Conservation (phyloP, 2,888 invertebrate species). For the Drosophila buzzatii region DNA sequence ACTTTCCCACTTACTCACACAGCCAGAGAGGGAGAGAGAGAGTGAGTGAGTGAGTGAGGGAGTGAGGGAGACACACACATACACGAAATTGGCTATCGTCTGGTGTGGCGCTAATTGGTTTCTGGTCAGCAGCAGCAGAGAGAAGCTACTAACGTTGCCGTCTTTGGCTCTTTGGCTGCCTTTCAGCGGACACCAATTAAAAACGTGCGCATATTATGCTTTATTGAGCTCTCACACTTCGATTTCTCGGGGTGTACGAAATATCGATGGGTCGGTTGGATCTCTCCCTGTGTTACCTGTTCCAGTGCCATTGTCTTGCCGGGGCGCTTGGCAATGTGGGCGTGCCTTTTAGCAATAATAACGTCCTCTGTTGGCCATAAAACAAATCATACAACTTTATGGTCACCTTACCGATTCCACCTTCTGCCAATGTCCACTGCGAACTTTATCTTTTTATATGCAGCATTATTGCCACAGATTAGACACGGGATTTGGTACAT, state of each 20-base stretch:
- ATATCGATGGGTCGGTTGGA: slow-evolving; percentile 1
- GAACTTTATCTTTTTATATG: slow-evolving; percentile 82
- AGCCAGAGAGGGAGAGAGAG: slow-evolving; percentile 1
- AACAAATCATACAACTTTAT: slow-evolving; percentile 83
- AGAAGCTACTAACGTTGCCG: slow-evolving; percentile 31
- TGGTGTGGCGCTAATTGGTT: slow-evolving; percentile 78
- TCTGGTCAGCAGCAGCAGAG: slow-evolving; percentile 61
- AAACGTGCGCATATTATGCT: slow-evolving; percentile 82
- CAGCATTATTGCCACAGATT: slow-evolving; percentile 82
- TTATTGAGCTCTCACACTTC: slow-evolving; percentile 69
- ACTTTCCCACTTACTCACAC: slow-evolving; percentile 67
- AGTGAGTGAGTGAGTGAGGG: neutral
- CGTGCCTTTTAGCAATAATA: slow-evolving; percentile 81
- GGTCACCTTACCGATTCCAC: slow-evolving; percentile 65
- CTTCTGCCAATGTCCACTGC: slow-evolving; percentile 63
- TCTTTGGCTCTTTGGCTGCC: slow-evolving; percentile 40
- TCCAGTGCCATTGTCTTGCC: slow-evolving; percentile 12
- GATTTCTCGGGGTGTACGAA: slow-evolving; percentile 11
- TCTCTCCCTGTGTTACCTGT: slow-evolving; percentile 49
- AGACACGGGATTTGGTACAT: slow-evolving; percentile 79
- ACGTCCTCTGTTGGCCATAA: slow-evolving; percentile 80
- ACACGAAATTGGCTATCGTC: slow-evolving; percentile 60
- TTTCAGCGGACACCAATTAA: slow-evolving; percentile 77
- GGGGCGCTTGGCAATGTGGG: slow-evolving; percentile 45
- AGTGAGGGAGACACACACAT: slow-evolving; percentile 1